Evolutionary conservation across 2,797 vertebrate species (phyloP), one percentile per base, ranked within the genome.

Genomic region (Danionella dracula): DNA sequence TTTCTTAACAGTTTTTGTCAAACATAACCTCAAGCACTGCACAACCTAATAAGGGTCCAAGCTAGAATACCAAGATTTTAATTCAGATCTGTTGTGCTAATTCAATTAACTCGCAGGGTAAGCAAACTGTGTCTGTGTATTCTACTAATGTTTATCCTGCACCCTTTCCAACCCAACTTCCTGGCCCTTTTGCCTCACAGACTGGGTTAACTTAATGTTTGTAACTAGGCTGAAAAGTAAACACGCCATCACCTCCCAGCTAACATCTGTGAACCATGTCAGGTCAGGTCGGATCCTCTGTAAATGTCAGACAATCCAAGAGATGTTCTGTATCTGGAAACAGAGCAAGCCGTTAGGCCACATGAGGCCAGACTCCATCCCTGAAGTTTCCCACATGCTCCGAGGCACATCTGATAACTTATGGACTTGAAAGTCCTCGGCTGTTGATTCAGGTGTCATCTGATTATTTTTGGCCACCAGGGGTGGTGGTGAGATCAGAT

Each of bases 381-480:
- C 68, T 34, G 16, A 45, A 53, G 72, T 38, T 55, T 65, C 35
- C 67, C 69, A 46, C 62, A 59, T 68, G 61, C 68, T 68, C 68
- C 55, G 70, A 65, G 77, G 78, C 76, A 73, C 68, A 44, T 23
- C 66, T 78, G 73, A 83, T 77, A 77, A 81, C 67, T 79, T 83
- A 75, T 78, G 59, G 81, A 73, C 76, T 72, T 76, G 73, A 76
- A 85, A 81, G 80, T 70, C 71, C 40, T 54, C 55, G 65, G 68
- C 73, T 89, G 86, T 90, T 89, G 86, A 86, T 82, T 78, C 85
- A 88, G 85, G 86, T 88, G 86, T 72, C 77, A 78, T 86, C 66
- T 83, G 83, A 88, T 88, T 88, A 86, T 88, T 88, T 83, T 81
- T 66, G 79, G 77, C 80, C 82, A 83, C 80, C 82, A 75, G 72